A percentile compares a stretch with the other conserved stretches of the same genome.
Conservation (phyloP, 2,888 invertebrate genomes). For the Melanotus villosus region DNA sequence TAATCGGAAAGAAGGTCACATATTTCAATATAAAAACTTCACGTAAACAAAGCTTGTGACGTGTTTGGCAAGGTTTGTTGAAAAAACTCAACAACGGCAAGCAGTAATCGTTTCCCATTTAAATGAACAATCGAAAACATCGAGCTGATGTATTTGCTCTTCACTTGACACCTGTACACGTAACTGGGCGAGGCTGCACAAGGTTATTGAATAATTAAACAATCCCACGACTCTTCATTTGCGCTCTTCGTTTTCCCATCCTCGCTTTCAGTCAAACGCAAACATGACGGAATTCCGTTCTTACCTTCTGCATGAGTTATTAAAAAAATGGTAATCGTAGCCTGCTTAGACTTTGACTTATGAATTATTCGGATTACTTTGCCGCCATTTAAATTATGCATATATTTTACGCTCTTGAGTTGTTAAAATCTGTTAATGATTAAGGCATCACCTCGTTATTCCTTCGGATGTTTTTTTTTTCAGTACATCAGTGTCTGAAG, state of each 20-base stretch:
- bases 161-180: constrained; percentile 59
- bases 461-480: background rate
- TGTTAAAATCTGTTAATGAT: constrained; percentile 13
- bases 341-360: constrained; percentile 1
- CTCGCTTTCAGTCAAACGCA: background rate
- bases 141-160: constrained; percentile 52
- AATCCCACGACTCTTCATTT: constrained; percentile 59
- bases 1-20: constrained; percentile 4
- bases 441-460: background rate
- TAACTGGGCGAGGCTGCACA: constrained; percentile 57
- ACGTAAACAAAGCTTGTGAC: constrained; percentile 11
- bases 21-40: background rate
- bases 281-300: constrained; percentile 13
- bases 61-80: background rate
- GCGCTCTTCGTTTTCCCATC: constrained; percentile 19
- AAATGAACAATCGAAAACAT: constrained; percentile 1
- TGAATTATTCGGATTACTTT: constrained; percentile 10
- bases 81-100: background rate
- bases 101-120: background rate
- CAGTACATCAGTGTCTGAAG: background rate
- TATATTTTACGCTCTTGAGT: constrained; percentile 5
- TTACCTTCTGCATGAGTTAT: background rate
- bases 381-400: constrained; percentile 11
- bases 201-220: constrained; percentile 57
- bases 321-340: background rate